These are phyloP conservation scores for Grammomys dolichurus DNA, from an alignment of 2,113 vertebrate genomes.

Conservation along the genomic window DNA sequence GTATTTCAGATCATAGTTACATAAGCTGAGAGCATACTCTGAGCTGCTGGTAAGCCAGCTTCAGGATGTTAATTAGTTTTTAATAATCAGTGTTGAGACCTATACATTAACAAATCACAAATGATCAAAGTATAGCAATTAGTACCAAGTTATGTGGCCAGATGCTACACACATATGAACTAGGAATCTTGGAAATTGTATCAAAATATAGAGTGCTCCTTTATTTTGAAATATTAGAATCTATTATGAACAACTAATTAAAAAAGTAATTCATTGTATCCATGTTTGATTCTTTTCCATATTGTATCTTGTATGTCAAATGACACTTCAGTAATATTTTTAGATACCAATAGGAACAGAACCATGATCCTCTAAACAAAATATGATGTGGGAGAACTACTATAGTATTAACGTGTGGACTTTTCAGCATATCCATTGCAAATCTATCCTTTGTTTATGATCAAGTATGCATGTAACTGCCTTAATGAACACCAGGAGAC, in stretches of 20 bases:
- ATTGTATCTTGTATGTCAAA: background rate
- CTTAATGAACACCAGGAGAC: constrained; percentile 49
- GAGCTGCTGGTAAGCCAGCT: background rate
- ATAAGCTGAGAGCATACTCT: constrained; percentile 6
- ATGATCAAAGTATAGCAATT: constrained; percentile 47
- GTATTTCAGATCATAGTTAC: constrained; percentile 52
- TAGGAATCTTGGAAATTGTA: background rate
- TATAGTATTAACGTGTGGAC: background rate
- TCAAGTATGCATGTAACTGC: constrained; percentile 32
- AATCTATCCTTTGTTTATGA: constrained; percentile 58
- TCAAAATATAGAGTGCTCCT: background rate
- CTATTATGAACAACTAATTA: background rate
- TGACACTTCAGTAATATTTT: background rate
- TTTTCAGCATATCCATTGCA: constrained; percentile 51
- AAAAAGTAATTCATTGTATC: background rate
- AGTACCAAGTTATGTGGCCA: background rate
- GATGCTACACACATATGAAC: background rate
- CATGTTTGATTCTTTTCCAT: background rate
- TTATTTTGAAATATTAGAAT: background rate
- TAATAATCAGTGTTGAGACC: constrained; percentile 53
- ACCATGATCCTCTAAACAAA: background rate
- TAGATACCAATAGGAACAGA: background rate
- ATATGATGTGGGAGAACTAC: background rate
- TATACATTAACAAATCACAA: background rate
- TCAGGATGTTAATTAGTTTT: constrained; percentile 40